Evolutionary conservation across 2,797 vertebrate genomes (phyloP).

Genomic region (Chelonia mydas): DNA sequence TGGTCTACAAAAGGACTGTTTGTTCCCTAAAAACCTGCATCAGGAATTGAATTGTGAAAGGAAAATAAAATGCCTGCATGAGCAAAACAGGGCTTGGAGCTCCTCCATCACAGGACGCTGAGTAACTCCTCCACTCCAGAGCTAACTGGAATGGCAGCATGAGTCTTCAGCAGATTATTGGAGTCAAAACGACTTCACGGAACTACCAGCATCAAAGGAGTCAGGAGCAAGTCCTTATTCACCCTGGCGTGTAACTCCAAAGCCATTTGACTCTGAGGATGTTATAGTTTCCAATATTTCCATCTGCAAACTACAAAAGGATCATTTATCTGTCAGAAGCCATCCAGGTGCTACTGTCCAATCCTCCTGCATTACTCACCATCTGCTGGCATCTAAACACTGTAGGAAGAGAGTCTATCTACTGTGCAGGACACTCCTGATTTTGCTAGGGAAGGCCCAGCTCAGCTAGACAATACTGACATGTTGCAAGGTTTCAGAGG

Average conservation of each 20-base stretch:
- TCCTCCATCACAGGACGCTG: background rate
- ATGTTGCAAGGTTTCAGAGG: background rate
- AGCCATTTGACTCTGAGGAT: background rate
- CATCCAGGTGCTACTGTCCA: background rate
- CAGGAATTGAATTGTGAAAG: constrained; percentile 3
- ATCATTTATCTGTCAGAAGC: background rate
- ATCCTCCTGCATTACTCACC: background rate
- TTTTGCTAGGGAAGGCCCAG: accelerated
- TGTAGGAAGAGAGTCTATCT: accelerated
- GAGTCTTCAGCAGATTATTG: background rate
- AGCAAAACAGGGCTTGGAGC: background rate
- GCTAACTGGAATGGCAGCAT: background rate
- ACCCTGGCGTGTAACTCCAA: background rate
- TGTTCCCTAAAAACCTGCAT: constrained; percentile 73
- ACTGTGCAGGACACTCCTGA: background rate
- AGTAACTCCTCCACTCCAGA: background rate
- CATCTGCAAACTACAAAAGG: background rate
- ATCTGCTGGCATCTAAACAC: background rate
- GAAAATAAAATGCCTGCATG: constrained; percentile 23
- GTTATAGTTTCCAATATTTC: background rate
- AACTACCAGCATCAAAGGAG: background rate
- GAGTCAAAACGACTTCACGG: background rate
- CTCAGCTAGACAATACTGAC: background rate
- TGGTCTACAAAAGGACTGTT: constrained; percentile 78
- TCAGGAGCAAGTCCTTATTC: background rate